These are phyloP conservation scores for Lepilemur septentrionalis DNA, from an alignment of 2,797 vertebrate genomes.

Conservation along the genomic window DNA sequence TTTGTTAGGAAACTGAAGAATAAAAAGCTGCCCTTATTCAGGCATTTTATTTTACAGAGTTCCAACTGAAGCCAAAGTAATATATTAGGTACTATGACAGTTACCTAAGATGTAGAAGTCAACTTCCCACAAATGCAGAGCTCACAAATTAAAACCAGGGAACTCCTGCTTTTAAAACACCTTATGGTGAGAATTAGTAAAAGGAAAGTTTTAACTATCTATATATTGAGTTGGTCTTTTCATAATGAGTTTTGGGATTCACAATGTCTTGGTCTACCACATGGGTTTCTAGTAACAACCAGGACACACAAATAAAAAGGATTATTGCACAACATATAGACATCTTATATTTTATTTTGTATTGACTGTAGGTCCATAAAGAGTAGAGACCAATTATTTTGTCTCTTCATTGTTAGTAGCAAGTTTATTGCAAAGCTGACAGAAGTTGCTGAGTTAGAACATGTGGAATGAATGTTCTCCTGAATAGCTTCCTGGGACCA, in stretches of 20 bases:
- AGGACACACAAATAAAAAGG: background rate
- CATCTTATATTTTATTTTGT: background rate
- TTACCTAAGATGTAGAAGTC: background rate
- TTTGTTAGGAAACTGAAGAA: slow-evolving; percentile 19
- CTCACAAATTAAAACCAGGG: background rate
- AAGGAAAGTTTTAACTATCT: background rate
- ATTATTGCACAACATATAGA: background rate
- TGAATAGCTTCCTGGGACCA: background rate
- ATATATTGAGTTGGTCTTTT: background rate
- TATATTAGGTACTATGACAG: background rate
- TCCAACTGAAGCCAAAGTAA: background rate
- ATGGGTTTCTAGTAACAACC: background rate
- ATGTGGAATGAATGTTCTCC: background rate
- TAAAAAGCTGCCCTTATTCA: background rate
- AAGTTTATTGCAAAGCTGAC: background rate
- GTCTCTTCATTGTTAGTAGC: background rate
- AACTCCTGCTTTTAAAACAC: background rate
- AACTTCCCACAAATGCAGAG: background rate
- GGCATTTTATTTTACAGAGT: slow-evolving; percentile 25
- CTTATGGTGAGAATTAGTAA: background rate
- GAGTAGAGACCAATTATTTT: background rate
- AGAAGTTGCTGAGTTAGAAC: background rate
- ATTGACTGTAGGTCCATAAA: background rate
- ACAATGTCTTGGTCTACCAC: background rate
- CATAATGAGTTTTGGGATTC: background rate